Conservation (phyloP, 2,797 vertebrate species). For the Erpetoichthys calabaricus region DNA sequence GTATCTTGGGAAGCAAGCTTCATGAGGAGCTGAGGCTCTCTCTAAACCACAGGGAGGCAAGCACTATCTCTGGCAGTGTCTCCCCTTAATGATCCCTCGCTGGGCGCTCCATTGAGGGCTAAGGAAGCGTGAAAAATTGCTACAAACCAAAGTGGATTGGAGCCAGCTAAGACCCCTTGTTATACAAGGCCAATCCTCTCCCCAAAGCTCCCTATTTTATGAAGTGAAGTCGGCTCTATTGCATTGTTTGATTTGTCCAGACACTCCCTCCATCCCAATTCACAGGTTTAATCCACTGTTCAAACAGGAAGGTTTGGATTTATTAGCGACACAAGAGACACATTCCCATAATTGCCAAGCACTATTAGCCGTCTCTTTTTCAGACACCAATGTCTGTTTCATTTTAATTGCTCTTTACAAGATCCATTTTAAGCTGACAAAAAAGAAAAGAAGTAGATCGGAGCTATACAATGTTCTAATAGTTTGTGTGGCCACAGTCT, state of each 20-base stretch:
- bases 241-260: constrained; percentile 45
- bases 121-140: constrained; percentile 59
- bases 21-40: constrained; percentile 32
- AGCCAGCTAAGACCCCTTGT: constrained; percentile 50
- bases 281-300: neutral
- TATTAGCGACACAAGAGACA: neutral
- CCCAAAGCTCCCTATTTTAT: constrained; percentile 41
- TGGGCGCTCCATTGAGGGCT: constrained; percentile 51
- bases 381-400: neutral
- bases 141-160: constrained; percentile 40
- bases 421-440: neutral
- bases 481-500: too few species aligned
- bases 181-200: constrained; percentile 58
- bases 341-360: neutral
- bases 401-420: neutral
- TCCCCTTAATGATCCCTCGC: constrained; percentile 39
- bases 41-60: constrained; percentile 17
- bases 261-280: neutral
- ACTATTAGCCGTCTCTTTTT: neutral
- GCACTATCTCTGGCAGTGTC: constrained; percentile 36
- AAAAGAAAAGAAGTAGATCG: neutral
- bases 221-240: constrained; percentile 49
- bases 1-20: constrained; percentile 31
- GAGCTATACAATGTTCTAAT: too few species aligned
- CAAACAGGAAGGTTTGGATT: constrained; percentile 1